These are phyloP conservation scores for Umimayanthus chanpuru DNA, from an alignment of 92 coral and sea anemone species.

Conservation along the genomic window DNA sequence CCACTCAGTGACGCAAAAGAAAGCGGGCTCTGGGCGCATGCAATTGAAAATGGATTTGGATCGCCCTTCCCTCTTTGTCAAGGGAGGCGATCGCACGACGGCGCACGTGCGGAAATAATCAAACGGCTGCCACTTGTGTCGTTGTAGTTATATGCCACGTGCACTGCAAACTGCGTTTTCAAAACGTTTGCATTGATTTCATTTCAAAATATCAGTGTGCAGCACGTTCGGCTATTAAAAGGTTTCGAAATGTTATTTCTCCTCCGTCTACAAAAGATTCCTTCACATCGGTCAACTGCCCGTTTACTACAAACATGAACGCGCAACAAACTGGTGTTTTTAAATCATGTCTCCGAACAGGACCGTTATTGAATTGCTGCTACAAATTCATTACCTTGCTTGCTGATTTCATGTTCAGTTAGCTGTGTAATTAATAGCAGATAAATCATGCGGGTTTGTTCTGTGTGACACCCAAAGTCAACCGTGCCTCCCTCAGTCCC, in stretches of 20 bases:
- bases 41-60: too few relatives aligned
- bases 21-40: too few relatives aligned
- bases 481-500: background rate
- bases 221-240: background rate
- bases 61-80: too few relatives aligned
- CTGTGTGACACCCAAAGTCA: background rate
- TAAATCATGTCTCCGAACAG: too few relatives aligned
- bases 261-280: background rate
- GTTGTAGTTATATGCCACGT: background rate
- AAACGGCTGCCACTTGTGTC: background rate
- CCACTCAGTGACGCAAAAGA: too few relatives aligned
- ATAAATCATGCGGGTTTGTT: conserved; percentile 1
- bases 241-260: background rate
- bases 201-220: background rate
- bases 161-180: too few relatives aligned
- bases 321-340: too few relatives aligned
- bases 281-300: background rate
- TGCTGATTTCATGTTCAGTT: background rate
- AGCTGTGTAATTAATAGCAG: background rate
- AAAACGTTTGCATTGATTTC: too few relatives aligned
- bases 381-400: too few relatives aligned
- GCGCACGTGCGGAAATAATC: background rate
- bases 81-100: background rate
- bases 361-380: too few relatives aligned
- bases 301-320: too few relatives aligned